Conservation (phyloP, 35 echinoderm and acorn worm species). For the Nesometra sesokonis region DNA sequence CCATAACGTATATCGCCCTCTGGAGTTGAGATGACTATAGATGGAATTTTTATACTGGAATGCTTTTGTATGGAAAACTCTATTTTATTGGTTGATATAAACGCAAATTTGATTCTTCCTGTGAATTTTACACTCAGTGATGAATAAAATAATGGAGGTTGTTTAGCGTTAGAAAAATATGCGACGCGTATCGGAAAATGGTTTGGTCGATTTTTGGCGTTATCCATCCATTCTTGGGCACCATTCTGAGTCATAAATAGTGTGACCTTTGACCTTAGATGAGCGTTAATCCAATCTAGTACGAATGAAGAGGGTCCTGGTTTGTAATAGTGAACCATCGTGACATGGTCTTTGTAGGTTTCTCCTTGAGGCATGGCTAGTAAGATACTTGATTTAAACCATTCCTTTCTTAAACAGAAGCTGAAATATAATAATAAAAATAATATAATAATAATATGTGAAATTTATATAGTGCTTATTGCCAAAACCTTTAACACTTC, state of each 20-base stretch:
- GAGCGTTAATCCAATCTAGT: conserved; percentile 59
- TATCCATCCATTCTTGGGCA: conserved; percentile 29
- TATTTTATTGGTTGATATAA: conserved; percentile 1
- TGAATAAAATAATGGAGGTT: conserved; percentile 61
- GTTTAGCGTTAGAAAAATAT: conserved; percentile 28
- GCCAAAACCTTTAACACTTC: too few species aligned
- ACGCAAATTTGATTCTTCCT: conserved; percentile 78
- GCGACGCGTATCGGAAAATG: conserved; percentile 27
- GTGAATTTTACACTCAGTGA: conserved; percentile 71
- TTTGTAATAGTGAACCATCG: conserved; percentile 40
- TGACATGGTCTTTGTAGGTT: conserved; percentile 68
- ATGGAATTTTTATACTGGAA: conserved; percentile 1
- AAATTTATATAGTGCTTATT: too few species aligned
- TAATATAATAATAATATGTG: too few species aligned
- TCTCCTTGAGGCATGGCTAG: conserved; percentile 79
- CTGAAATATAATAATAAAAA: conserved; percentile 25
- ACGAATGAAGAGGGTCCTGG: conserved; percentile 24
- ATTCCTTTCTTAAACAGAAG: conserved; percentile 67
- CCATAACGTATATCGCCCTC: conserved; percentile 48
- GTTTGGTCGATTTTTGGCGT: conserved; percentile 7
- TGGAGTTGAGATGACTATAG: conserved; percentile 52
- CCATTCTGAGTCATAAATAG: conserved; percentile 7
- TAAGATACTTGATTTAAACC: conserved; percentile 53
- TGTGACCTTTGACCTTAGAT: conserved; percentile 45
- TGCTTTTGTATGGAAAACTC: neutral